Evolutionary conservation across 2,797 vertebrate genomes (phyloP), one percentile per base, ranked within the genome.

Genomic region (Hydrophis major): DNA sequence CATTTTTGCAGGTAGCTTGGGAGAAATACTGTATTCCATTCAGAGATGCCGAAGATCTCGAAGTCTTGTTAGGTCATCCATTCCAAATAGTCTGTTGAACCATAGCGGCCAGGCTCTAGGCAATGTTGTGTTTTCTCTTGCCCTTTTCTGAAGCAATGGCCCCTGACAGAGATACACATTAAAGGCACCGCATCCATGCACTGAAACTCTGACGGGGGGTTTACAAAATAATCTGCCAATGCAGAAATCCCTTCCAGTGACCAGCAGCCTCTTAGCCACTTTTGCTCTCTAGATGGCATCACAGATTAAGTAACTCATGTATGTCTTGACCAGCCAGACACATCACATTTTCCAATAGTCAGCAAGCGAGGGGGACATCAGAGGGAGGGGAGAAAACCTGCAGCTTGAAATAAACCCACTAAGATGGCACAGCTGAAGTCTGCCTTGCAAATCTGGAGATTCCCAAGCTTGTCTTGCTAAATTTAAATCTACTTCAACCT

Each of bases 401-500:
- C 93, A 87, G 78, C 87, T 47, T 83, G 74, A 96, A 90, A 78
- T 89, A 91, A 92, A 93, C 37, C 87, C 89, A 87, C 47, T 91
- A 53, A 57, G 13, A 92, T 91, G 56, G 37, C n/a, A 90, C 8
- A 1, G 89, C 92, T 93, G 87, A 93, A 91, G 37, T 55, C 83
- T 94, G 47, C 37, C 53, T 88, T 61, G 25, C 83, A 91, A 96
- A 96, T 89, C 60, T 0, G 83, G 92, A 92, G 90, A 93, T 47
- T 74, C 93, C 37, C 20, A 95, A 94, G 87, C 90, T 90, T 90
- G 87, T 93, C 87, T 87, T 92, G 93, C 91, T 55, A 94, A 89
- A 89, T 94, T 95, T 95, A 94, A 96, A 92, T 20, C 66, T 95
- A 90, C 60, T 14, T 16, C 59, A 86, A 83, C 7, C 4, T 59